Base-by-base conservation (phyloP, 2,888 invertebrate genomes). In the Zhuqinia jingwanae region DNA sequence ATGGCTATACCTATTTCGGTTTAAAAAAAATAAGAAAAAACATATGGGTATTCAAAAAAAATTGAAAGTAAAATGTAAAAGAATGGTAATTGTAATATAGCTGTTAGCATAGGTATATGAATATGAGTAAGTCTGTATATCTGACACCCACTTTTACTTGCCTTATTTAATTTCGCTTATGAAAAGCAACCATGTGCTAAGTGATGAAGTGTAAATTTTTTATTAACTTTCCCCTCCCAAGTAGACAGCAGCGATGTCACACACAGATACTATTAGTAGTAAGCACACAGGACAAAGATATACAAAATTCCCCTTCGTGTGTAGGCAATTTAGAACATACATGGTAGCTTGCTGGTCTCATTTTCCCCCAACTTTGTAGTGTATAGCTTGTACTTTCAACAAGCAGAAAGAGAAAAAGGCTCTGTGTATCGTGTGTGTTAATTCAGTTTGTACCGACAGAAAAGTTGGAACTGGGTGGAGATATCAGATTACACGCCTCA, bases 401-500 rank as follows among this genome's bases (percentile, higher is more conserved):
- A n/a, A n/a, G n/a, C n/a, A n/a, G n/a, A n/a, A n/a, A n/a, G n/a
- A n/a, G n/a, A n/a, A n/a, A n/a, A n/a, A n/a, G n/a, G n/a, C n/a
- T n/a, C n/a, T n/a, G n/a, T n/a, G 8, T 36, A 36, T 36, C 36
- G 36, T 36, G 36, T 36, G 36, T 36, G 36, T 36, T 36, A 36
- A 36, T 36, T 36, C 36, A 8, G 36, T 3, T 36, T 36, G 36
- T 36, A 36, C 8, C 3, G 8, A 30, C 8, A 17, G 27, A 27
- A 60, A 36, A 30, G 5, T 13, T 65, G 3, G 65, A 11, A 17
- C 13, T 17, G 65, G n/a, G n/a, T n/a, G n/a, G 13, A 65, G 65
- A 65, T 65, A 65, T 27, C 25, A 60, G n/a, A 65, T 65, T 65
- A 42, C 65, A 65, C 47, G 22, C 65, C 13, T 68, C 20, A 20